Conservation (phyloP, 2,113 vertebrate genomes). For the Redunca redunca region DNA sequence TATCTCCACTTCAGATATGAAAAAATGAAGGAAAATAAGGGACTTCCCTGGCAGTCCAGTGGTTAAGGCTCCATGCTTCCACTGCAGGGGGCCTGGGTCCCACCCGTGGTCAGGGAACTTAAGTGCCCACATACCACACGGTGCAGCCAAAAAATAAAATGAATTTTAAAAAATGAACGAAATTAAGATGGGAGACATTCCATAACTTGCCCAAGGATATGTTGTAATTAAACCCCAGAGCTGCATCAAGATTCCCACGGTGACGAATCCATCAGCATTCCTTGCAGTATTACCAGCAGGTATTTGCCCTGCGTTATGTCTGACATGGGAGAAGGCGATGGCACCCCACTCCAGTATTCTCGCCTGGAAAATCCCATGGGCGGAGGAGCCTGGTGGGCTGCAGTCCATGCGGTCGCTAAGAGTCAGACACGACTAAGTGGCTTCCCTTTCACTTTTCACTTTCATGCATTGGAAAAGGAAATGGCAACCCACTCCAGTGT, state of each 20-base stretch:
- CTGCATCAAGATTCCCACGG: neutral
- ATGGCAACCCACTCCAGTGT: too few relatives aligned
- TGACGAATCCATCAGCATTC: neutral
- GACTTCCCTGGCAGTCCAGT: neutral
- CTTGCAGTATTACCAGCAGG: neutral
- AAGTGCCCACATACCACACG: neutral
- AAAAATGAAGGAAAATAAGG: neutral
- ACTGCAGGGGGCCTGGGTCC: neutral
- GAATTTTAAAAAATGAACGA: neutral
- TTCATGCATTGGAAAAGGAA: too few relatives aligned
- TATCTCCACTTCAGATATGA: neutral
- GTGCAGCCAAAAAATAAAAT: neutral
- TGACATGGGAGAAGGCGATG: too few relatives aligned
- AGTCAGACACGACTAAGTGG: too few relatives aligned
- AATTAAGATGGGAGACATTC: neutral
- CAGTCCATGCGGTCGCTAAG: too few relatives aligned
- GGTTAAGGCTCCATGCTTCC: neutral
- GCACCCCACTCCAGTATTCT: too few relatives aligned
- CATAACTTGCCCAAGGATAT: neutral
- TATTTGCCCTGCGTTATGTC: rapidly evolving
- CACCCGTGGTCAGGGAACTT: neutral
- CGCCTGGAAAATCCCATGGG: too few relatives aligned
- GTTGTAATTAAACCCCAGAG: neutral
- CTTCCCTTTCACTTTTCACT: too few relatives aligned
- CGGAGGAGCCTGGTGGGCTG: too few relatives aligned